These are phyloP conservation scores for Tamias sibiricus DNA, from an alignment of 2,113 vertebrate species.

Conservation along the genomic window DNA sequence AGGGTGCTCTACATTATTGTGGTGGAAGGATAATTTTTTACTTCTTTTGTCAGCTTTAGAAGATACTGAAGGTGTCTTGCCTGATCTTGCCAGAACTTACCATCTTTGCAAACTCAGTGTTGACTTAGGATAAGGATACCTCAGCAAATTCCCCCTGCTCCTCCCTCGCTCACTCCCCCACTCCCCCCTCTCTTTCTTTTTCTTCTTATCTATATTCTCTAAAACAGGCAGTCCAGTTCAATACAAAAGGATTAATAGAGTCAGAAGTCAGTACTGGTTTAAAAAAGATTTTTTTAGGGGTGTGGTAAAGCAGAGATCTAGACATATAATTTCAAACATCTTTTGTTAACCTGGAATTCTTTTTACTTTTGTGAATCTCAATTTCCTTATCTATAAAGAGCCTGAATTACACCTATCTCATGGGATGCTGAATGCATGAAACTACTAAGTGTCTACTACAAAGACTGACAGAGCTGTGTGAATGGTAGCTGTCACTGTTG, in stretches of 20 bases:
- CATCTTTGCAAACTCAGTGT: slow-evolving; percentile 27
- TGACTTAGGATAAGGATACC: slow-evolving; percentile 8
- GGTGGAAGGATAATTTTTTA: slow-evolving; percentile 60
- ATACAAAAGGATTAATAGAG: background rate
- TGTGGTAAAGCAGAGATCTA: background rate
- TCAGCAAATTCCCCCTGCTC: slow-evolving; percentile 10
- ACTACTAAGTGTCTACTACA: background rate
- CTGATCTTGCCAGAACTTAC: slow-evolving; percentile 54
- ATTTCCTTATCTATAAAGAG: slow-evolving; percentile 33
- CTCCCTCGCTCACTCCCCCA: rapidly evolving
- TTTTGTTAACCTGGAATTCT: background rate
- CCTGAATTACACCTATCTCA: background rate
- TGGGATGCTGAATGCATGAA: background rate
- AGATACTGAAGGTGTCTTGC: slow-evolving; percentile 17
- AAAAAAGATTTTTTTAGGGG: background rate
- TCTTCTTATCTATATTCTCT: background rate
- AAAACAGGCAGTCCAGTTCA: slow-evolving; percentile 38
- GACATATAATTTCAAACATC: background rate
- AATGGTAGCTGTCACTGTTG: background rate
- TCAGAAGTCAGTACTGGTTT: background rate
- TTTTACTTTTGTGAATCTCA: slow-evolving; percentile 15
- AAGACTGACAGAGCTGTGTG: background rate
- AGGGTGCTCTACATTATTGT: background rate
- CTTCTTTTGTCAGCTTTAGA: background rate
- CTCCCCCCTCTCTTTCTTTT: background rate